Evolutionary conservation across 92 coral and sea anemone species (phyloP), one percentile per base, ranked within the genome.

Genomic region (Palythoa grandiflora): DNA sequence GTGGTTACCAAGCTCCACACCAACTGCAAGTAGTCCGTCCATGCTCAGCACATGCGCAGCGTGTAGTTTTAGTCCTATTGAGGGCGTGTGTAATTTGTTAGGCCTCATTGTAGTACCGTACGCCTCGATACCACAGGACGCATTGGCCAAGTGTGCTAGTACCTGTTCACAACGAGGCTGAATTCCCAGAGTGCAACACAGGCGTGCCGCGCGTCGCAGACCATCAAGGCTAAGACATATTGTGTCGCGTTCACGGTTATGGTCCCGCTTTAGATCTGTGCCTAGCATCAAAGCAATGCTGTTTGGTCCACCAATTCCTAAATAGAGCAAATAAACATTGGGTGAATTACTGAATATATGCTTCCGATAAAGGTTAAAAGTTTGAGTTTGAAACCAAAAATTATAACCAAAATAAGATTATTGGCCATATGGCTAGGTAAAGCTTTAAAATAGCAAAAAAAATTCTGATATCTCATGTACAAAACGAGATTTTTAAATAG

Each of bases 1-100:
- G 84, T 96, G 99, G 79, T 96, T 96, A 2, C 99, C 99, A 51
- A 96, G 88, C 92, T 96, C 99, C 38, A 96, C 95, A 21, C 99
- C 99, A 14, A 96, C 99, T 72, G 98, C 98, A 66, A 96, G 95
- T 78, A 96, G 89, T 70, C 97, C 99, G 71, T 96, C 99, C 99
- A 96, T 96, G 77, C 98, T 96, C 85, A 96, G 77, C 75, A 96
- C 99, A 88, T 96, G 99, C 60, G 99, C 99, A 39, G 99, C 99
- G 85, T 96, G 99, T 4, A 96, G 94, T 80, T 96, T 96, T 83
- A 89, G 57, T 5, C 89, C 91, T 68, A 88, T 85, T 2, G 91
- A 90, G 63, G 93, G 78, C 8, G 83, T 60, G 59, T 81, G 86
- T 35, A 63, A 47, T 20, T 81, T 74, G 52, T 81, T 91, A 20